Conservation (phyloP, 2,888 invertebrate genomes). For the Hydrotaea diabolus region DNA sequence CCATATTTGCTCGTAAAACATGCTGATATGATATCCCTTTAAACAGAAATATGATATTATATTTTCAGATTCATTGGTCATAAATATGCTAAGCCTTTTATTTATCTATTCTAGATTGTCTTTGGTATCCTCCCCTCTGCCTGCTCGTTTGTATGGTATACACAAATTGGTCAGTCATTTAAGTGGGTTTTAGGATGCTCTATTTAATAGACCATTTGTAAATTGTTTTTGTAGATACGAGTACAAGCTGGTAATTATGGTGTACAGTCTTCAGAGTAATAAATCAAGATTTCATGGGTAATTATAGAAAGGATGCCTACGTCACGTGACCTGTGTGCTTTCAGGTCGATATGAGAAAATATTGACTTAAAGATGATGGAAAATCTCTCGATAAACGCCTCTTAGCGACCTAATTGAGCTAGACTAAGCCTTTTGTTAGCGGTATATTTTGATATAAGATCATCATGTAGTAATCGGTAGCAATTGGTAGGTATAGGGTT, state of each 20-base stretch:
- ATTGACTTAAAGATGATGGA: neutral
- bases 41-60: slow-evolving; percentile 30
- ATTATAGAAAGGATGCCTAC: neutral
- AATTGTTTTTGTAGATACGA: slow-evolving; percentile 27
- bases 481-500: too few species aligned
- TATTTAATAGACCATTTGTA: slow-evolving; percentile 23
- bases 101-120: slow-evolving; percentile 49
- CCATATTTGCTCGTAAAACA: slow-evolving; percentile 40
- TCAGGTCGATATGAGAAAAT: too few species aligned
- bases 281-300: slow-evolving; percentile 39
- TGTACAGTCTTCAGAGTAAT: slow-evolving; percentile 47
- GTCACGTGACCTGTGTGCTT: too few species aligned
- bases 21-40: neutral
- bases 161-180: slow-evolving; percentile 50
- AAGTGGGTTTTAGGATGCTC: slow-evolving; percentile 31
- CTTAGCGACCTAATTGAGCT: too few species aligned
- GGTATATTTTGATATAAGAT: too few species aligned
- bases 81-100: slow-evolving; percentile 64
- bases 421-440: too few species aligned
- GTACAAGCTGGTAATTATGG: too few species aligned
- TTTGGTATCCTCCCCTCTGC: neutral
- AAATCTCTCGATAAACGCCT: neutral
- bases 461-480: too few species aligned
- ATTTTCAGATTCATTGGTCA: slow-evolving; percentile 34
- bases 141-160: slow-evolving; percentile 13